Base-by-base conservation (phyloP, 2,113 vertebrate species). In the Microtus ochrogaster region DNA sequence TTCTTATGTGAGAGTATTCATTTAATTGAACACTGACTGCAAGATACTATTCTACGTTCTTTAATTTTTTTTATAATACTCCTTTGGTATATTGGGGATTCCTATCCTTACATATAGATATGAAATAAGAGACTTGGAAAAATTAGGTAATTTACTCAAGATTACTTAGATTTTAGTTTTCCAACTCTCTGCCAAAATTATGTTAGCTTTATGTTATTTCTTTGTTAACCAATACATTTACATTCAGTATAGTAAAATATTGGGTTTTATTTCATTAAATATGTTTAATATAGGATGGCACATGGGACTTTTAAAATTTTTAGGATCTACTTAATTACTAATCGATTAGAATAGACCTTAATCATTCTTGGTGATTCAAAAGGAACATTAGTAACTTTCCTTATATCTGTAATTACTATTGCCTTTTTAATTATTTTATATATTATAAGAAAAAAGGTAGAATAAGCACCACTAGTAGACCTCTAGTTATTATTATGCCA, bases 161-260 rank as follows among this genome's bases (percentile, higher is more conserved):
- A 77, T 94, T 36, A 91, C 22, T 92, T 41, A 70, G 55, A 17
- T 82, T 89, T 3, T 49, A 36, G 58, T 70, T 72, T 92, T 58
- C 41, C n/a, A 89, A 30, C 28, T 94, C 28, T 41, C 55, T 86
- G 65, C 39, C 10, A 89, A 73, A 90, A 22, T 77, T 96, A 36
- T 82, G 58, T 94, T 92, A 81, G 16, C 49, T 94, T 96, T 92
- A 61, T 81, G 49, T 94, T 96, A n/a, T 90, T 92, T 96, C 41
- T 94, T 94, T 79, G 30, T 44, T 84, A 65, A 44, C n/a, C 22
- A 90, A 19, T 72, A n/a, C 76, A 84, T 96, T 94, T 77, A 94
- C 93, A 94, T 73, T 93, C 4, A 87, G 0, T 39, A 44, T 82
- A n/a, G 13, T 87, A 77, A 61, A 28, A 89, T 95, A 66, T 81